Base-by-base conservation (phyloP, 2,797 vertebrate species). In the Chanos chanos region DNA sequence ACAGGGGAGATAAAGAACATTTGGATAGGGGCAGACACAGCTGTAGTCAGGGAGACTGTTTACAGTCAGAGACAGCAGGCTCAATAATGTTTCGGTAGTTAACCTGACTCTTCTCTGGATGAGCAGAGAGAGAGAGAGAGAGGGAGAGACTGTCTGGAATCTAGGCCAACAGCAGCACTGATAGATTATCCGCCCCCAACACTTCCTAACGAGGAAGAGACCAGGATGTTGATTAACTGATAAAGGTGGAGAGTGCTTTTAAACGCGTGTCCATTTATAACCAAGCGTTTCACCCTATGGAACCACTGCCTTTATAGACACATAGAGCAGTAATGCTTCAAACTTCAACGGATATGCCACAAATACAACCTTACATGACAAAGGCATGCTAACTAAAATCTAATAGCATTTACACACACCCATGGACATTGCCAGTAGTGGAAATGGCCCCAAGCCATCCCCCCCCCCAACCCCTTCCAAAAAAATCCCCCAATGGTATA, bases 181-280 rank as follows among this genome's bases (percentile, higher is more conserved):
- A 44, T 70, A 50, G 56, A 67, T 37, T 34, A 45, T 51, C 39
- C 30, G 22, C 57, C 41, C 31, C 49, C 33, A 37, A 28, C 34
- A 36, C 16, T 34, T 36, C 66, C 70, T 63, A 44, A 48, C 37
- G 27, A 51, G 51, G 56, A n/a, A 5, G 33, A 47, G 22, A 40
- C 31, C 22, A 49, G 24, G 8, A 31, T 54, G 40, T 40, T 64
- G 49, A 51, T 68, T 58, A 65, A 18, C 28, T 48, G 31, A 66
- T 21, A 63, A 47, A 60, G 31, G 18, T n/a, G 30, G 52, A 24
- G 13, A 63, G 27, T 53, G 57, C 21, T 19, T 15, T 6, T 28
- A 15, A 45, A 60, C 30, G 37, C 16, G 24, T 39, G 39, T 47
- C 16, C 49, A 30, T 18, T 51, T 65, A 36, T 55, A 24, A 12